Evolutionary conservation across 2,797 vertebrate genomes (phyloP), one percentile per base, ranked within the genome.

Genomic region (Geotrypetes seraphini): DNA sequence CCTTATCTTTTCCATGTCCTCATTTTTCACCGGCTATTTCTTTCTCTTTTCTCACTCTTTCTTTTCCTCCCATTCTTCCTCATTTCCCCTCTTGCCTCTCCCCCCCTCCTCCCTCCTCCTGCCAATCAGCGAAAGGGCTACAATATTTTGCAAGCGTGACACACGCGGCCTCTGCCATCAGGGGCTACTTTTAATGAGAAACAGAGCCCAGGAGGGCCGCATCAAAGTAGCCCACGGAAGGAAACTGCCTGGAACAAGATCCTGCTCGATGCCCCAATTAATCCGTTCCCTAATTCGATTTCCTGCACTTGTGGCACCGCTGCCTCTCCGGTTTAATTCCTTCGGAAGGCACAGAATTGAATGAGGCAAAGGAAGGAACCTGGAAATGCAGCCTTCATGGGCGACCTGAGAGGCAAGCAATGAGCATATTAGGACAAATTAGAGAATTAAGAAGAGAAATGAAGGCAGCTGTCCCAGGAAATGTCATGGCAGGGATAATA

Each of bases 261-360:
- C 78, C 71, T 73, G 76, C 79, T 84, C 79, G 79, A 84, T 84
- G 76, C 76, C 76, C 78, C 81, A 84, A 84, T 82, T 84, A 85
- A 85, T 85, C 81, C 66, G 73, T 76, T 73, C 79, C 73, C 71
- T 85, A 85, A 85, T 83, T 84, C 79, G 79, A 85, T 85, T 85
- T 85, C 82, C 82, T 83, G 77, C 79, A 75, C 76, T 79, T 64
- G 69, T 39, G 71, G 78, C 73, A 75, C 51, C 47, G 7, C 69
- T 75, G 75, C 76, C 71, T 71, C 72, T 75, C 74, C 72, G 69
- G 73, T 75, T 70, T 84, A 76, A 82, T 84, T 79, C 83, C 81
- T 79, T 67, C 55, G 67, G 77, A 76, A 79, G 77, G 47, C 42
- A 14, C 52, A 56, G 58, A 44, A 50, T 34, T 13, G 21, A 50